Conservation (phyloP, 2,888 invertebrate species). For the Caenorhabditis plicata region DNA sequence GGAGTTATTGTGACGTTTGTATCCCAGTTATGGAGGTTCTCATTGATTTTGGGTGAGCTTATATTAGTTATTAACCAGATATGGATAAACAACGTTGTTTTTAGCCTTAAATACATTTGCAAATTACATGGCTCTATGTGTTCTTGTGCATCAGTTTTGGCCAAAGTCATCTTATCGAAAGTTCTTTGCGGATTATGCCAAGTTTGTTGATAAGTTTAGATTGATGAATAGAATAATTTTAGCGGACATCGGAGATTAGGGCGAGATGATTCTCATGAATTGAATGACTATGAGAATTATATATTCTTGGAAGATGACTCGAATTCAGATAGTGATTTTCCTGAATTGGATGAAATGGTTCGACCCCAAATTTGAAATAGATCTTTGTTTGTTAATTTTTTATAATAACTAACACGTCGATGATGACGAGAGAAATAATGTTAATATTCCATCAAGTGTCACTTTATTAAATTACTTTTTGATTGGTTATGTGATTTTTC, state of each 20-base stretch:
- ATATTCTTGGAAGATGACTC: constrained; percentile 31
- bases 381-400: not conserved
- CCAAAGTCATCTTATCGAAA: constrained; percentile 74
- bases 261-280: constrained; percentile 43
- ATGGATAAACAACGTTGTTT: constrained; percentile 47
- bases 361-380: constrained; percentile 19
- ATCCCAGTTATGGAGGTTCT: constrained; percentile 91
- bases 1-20: constrained; percentile 89
- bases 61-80: not conserved
- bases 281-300: constrained; percentile 49
- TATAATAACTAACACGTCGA: too few relatives aligned
- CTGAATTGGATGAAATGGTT: constrained; percentile 27
- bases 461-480: too few relatives aligned
- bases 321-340: constrained; percentile 18
- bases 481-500: too few relatives aligned
- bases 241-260: constrained; percentile 43
- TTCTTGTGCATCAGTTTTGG: constrained; percentile 93
- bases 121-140: constrained; percentile 89
- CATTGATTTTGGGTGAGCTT: constrained; percentile 82
- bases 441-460: too few relatives aligned
- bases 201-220: constrained; percentile 32
- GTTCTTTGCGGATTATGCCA: constrained; percentile 51
- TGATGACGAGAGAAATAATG: too few relatives aligned
- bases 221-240: constrained; percentile 9
- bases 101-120: constrained; percentile 83